Evolutionary conservation across 2,888 invertebrate species (phyloP).

Genomic region (Therioaphis trifolii): DNA sequence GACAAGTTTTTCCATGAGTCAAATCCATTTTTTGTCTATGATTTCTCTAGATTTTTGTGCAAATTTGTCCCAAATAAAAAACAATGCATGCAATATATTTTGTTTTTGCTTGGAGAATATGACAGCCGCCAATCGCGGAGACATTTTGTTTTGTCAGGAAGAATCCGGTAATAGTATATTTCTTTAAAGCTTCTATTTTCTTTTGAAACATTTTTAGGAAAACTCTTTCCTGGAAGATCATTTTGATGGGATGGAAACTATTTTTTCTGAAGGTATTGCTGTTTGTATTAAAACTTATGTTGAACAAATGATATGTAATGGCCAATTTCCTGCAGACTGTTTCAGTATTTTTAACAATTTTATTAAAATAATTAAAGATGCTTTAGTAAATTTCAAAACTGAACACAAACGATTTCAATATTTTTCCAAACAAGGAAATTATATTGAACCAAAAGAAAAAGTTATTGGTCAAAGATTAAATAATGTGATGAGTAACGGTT

Average conservation of each 20-base stretch:
- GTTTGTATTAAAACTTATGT: background rate
- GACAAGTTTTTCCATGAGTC: conserved; percentile 13
- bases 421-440: background rate
- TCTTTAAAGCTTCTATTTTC: conserved; percentile 13
- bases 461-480: conserved; percentile 1
- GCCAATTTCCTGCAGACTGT: background rate
- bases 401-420: background rate
- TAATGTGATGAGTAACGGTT: background rate
- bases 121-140: conserved; percentile 4
- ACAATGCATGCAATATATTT: conserved; percentile 11
- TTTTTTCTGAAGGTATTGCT: background rate
- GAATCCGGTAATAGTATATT: background rate
- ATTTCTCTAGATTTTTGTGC: background rate
- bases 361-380: background rate
- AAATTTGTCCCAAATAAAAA: background rate
- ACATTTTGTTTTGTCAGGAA: conserved; percentile 16
- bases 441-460: no score
- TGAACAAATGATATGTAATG: background rate
- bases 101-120: conserved; percentile 12
- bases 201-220: conserved; percentile 4
- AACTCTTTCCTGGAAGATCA: background rate
- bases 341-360: background rate
- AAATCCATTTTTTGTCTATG: conserved; percentile 25
- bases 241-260: background rate
- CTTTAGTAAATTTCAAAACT: background rate